Evolutionary conservation across 2,797 vertebrate genomes (phyloP), one percentile per base, ranked within the genome.

Genomic region (Sciurus vulgaris): DNA sequence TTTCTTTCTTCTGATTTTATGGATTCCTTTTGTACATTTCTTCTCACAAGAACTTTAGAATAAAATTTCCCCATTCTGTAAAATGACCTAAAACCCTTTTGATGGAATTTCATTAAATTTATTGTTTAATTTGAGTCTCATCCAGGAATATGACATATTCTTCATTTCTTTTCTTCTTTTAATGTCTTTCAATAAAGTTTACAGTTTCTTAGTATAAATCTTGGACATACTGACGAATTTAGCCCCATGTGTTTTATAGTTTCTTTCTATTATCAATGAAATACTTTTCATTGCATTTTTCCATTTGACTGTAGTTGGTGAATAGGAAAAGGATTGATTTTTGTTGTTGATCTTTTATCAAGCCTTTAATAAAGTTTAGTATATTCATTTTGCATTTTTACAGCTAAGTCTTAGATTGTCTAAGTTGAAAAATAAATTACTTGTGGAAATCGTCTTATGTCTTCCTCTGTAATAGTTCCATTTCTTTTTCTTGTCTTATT

Each of bases 401-500:
- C 22, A 93, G 12, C 93, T 74, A 85, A 73, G 93, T 90, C n/a
- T 81, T 95, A 92, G 70, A 82, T 92, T 85, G 89, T 67, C 73
- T 93, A 89, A 86, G 26, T 92, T 95, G 30, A 94, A 94, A 92
- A 86, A 76, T 79, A 92, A 84, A 74, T 89, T 59, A 65, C 49
- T 76, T 86, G 17, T 83, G 84, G 47, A 81, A 33, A 82, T 65
- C 28, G 20, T 77, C 73, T 94, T 81, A 33, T 89, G 15, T 72
- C 30, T 93, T 67, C 67, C 70, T 96, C 69, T 90, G 20, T 87
- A 91, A 93, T 84, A 59, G 12, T 67, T 28, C 51, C 44, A 59
- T 93, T 95, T 93, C 49, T 86, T 96, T 92, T 91, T 91, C 86
- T 93, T 96, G 24, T 84, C 93, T 85, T 93, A 78, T 61, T 95